A percentile compares a stretch with the other conserved stretches of the same genome.
These are phyloP conservation scores for Homarus gammarus DNA, from an alignment of 2,888 invertebrate species.

Conservation along the genomic window DNA sequence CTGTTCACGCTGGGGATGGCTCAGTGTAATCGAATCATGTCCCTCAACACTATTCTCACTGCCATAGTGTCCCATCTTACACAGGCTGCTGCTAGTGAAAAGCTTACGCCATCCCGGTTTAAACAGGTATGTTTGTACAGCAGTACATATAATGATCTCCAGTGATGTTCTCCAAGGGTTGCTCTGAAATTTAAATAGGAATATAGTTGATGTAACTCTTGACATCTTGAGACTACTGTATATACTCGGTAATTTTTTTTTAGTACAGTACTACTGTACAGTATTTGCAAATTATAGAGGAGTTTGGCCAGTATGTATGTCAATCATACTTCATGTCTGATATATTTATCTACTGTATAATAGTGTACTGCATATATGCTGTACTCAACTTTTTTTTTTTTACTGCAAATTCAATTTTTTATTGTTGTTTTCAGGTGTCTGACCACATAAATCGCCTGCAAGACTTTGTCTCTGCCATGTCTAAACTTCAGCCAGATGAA, in stretches of 20 bases:
- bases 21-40: conserved; percentile 89
- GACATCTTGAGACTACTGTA: too few relatives aligned
- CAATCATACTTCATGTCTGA: too few relatives aligned
- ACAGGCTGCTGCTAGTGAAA: conserved; percentile 76
- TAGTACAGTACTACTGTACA: too few relatives aligned
- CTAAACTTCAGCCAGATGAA: conserved; percentile 84
- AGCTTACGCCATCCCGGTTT: conserved; percentile 65
- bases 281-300: too few relatives aligned
- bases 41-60: conserved; percentile 89
- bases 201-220: too few relatives aligned
- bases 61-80: conserved; percentile 90
- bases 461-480: conserved; percentile 88
- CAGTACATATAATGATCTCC: too few relatives aligned
- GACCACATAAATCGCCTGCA: conserved; percentile 83
- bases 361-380: background rate
- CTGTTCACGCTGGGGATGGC: conserved; percentile 93
- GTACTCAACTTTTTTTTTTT: background rate
- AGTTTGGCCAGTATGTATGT: too few relatives aligned
- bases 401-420: conserved; percentile 5
- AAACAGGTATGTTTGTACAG: conserved; percentile 72
- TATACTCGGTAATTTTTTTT: too few relatives aligned
- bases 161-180: too few relatives aligned
- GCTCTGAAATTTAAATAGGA: too few relatives aligned
- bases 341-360: background rate
- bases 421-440: conserved; percentile 83